Conservation (phyloP, 2,888 invertebrate genomes). For the Trachelus stipa region DNA sequence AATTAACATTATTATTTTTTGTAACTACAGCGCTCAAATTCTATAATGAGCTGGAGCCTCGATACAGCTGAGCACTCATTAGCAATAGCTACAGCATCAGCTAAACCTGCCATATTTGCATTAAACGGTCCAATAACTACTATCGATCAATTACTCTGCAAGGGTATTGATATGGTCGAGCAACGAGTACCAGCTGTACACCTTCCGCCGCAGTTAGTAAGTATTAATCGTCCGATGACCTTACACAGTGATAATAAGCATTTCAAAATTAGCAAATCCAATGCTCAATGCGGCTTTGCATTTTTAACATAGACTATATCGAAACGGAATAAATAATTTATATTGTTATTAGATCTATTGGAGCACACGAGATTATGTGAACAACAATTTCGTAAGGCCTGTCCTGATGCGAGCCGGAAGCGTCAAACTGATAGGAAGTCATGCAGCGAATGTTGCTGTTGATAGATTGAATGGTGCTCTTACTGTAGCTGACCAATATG, state of each 20-base stretch:
- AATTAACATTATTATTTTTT: neutral
- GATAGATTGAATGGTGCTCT: constrained; percentile 81
- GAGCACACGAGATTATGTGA: constrained; percentile 83
- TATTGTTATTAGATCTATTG: constrained; percentile 75
- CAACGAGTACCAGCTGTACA: constrained; percentile 84
- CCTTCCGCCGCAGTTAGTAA: constrained; percentile 87
- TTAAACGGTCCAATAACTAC: constrained; percentile 74
- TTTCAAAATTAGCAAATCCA: neutral
- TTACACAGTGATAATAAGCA: neutral
- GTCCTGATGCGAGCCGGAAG: constrained; percentile 85
- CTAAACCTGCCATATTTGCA: constrained; percentile 79
- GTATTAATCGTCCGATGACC: constrained; percentile 35
- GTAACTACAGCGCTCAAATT: constrained; percentile 73
- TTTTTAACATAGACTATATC: neutral
- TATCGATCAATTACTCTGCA: constrained; percentile 83
- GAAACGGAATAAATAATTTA: neutral
- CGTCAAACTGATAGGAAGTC: constrained; percentile 82
- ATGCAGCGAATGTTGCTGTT: constrained; percentile 80
- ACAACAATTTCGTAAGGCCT: constrained; percentile 73
- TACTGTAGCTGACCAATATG: constrained; percentile 82
- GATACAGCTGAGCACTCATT: constrained; percentile 81
- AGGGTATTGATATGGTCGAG: constrained; percentile 87
- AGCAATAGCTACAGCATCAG: constrained; percentile 77
- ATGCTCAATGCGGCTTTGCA: neutral
- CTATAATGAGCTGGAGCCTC: constrained; percentile 81